Percentiles rank a stretch among this genome's conserved stretches.
phyloP scores from a whole-genome alignment of 2,797 vertebrate genomes.

The Clarias platycephalus region DNA sequence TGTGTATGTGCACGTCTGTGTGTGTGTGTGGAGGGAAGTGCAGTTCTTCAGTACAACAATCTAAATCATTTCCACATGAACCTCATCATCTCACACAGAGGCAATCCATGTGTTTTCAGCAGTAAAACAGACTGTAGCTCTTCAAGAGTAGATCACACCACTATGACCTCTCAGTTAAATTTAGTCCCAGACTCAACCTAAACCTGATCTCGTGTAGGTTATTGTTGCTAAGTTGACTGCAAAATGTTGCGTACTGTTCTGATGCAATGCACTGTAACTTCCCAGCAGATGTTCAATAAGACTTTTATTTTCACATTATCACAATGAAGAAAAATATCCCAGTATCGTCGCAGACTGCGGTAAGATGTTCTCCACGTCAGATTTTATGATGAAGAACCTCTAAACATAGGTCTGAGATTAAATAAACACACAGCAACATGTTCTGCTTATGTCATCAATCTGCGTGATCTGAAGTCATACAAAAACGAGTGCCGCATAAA shows the following conservation, averaged over 20 bases:
- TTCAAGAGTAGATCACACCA: conserved; percentile 22
- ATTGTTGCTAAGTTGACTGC: conserved; percentile 8
- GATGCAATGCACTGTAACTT: neutral
- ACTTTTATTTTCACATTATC: neutral
- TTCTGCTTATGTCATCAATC: neutral
- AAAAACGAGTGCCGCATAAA: neutral
- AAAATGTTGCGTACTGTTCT: conserved; percentile 25
- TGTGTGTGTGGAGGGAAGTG: conserved; percentile 25
- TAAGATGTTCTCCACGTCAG: too few species aligned
- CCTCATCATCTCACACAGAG: conserved; percentile 31
- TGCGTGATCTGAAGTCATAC: neutral
- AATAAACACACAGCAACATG: too few species aligned
- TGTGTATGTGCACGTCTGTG: conserved; percentile 21
- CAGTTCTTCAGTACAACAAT: conserved; percentile 27
- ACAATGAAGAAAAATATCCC: neutral
- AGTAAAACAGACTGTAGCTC: conserved; percentile 18
- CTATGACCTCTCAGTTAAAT: conserved; percentile 45
- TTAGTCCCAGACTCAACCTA: conserved; percentile 37
- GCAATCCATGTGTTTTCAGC: conserved; percentile 29
- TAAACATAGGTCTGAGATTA: neutral
- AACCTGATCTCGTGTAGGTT: conserved; percentile 21
- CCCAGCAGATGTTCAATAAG: neutral
- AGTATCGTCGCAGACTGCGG: neutral
- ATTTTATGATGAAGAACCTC: neutral
- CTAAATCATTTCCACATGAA: conserved; percentile 46